Conservation (phyloP, 92 coral and sea anemone species). For the Metridium senile region DNA sequence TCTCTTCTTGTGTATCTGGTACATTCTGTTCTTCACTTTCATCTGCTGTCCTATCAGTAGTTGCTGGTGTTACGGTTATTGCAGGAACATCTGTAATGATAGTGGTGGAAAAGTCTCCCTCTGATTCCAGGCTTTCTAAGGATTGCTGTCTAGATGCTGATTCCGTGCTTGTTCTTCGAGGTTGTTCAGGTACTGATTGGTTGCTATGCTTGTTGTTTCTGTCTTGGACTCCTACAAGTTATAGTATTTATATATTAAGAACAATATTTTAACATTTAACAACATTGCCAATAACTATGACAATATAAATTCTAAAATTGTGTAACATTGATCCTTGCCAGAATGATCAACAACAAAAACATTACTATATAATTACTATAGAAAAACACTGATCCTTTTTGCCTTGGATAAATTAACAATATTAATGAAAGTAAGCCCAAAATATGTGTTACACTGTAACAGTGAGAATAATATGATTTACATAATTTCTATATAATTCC, state of each 20-base stretch:
- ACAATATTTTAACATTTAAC: conserved; percentile 38
- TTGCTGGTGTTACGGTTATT: conserved; percentile 74
- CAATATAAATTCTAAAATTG: no score
- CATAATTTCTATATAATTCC: no score
- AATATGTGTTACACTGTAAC: no score
- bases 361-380: no score
- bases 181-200: conserved; percentile 59
- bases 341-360: no score
- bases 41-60: conserved; percentile 27
- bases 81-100: conserved; percentile 62
- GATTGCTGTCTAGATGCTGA: conserved; percentile 64
- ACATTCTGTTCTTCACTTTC: conserved; percentile 96
- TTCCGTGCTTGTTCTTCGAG: conserved; percentile 26
- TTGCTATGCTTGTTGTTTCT: conserved; percentile 34
- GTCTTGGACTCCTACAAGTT: conserved; percentile 16
- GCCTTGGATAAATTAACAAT: no score
- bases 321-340: no score
- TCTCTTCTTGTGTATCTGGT: conserved; percentile 78
- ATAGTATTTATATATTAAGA: not conserved
- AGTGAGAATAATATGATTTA: no score
- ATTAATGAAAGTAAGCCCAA: no score
- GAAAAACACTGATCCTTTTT: no score
- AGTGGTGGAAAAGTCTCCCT: conserved; percentile 62
- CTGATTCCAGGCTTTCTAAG: conserved; percentile 79
- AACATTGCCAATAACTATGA: conserved; percentile 14